Conservation (phyloP, 2,113 vertebrate genomes). For the Anhinga anhinga region DNA sequence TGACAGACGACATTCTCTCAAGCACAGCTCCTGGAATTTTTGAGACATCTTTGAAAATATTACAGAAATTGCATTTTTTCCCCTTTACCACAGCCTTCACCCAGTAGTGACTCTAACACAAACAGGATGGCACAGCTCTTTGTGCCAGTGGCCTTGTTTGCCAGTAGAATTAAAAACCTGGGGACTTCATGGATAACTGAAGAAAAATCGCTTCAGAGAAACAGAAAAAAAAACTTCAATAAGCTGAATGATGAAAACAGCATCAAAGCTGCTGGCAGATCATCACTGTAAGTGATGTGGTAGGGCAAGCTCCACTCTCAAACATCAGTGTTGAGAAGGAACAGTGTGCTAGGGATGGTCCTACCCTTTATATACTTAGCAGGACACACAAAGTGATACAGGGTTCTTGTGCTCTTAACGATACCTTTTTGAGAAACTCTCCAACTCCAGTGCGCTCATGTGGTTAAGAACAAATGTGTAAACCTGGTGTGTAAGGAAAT, state of each 20-base stretch:
- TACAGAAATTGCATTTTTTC: background rate
- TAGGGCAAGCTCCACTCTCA: background rate
- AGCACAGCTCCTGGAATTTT: background rate
- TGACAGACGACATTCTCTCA: background rate
- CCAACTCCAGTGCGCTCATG: background rate
- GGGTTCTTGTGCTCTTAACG: background rate
- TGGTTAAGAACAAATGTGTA: background rate
- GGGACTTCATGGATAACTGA: background rate
- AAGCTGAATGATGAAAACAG: background rate
- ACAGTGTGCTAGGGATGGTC: background rate
- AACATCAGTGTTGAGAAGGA: background rate
- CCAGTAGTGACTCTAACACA: background rate
- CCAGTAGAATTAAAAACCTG: background rate
- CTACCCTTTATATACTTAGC: background rate
- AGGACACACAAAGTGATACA: background rate
- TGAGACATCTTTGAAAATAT: background rate
- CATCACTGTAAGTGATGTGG: background rate
- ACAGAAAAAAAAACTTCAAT: background rate
- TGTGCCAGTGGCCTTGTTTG: background rate
- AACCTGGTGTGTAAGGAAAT: background rate
- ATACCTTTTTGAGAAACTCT: background rate
- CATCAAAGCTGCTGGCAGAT: background rate
- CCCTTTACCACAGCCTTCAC: background rate
- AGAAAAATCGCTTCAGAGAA: background rate
- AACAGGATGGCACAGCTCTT: background rate